Evolutionary conservation across 2,797 vertebrate species (phyloP), one percentile per base, ranked within the genome.

Genomic region (Bufotes viridis): DNA sequence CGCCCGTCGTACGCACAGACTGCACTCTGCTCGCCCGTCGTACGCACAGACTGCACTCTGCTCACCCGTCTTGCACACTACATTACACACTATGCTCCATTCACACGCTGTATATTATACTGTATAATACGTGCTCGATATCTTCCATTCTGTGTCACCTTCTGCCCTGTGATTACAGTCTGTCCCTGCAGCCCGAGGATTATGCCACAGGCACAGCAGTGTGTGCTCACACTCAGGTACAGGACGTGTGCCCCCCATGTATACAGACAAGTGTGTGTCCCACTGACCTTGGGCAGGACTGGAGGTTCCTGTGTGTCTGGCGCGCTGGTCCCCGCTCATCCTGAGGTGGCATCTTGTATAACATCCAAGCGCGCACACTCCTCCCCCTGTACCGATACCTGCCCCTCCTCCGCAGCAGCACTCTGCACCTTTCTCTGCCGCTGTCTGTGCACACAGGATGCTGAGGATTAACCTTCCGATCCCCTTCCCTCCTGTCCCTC

Each of bases 391-490:
- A 63, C 72, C 83, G n/a, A 15, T 86, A n/a, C n/a, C 82, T 57
- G 0, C 49, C 69, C 74, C 57, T 57, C 58, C 7, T 42, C 70
- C 72, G 51, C 69, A 9, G 69, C 53, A 70, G 78, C 67, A 14
- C 11, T 81, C 20, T 78, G 60, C 42, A 76, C 74, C 74, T 76
- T 53, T 74, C 78, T 78, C 49, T 82, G 84, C 83, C 55, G 13
- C 51, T 87, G 51, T 86, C 26, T 76, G 20, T 76, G 20, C 49
- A 53, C 70, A 74, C 34, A 34, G 49, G 58, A 75, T 81, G 78
- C 78, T 82, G 70, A 61, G 84, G 88, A 89, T 89, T 89, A 86
- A 86, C 88, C 88, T 89, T 89, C 88, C 82, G 24, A 51, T 89
- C 88, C 70, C 88, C 60, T 65, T 26, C 79, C 17, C 22, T 72